These are phyloP conservation scores for Phalanger gymnotis DNA, from an alignment of 2,797 vertebrate species.

Conservation along the genomic window DNA sequence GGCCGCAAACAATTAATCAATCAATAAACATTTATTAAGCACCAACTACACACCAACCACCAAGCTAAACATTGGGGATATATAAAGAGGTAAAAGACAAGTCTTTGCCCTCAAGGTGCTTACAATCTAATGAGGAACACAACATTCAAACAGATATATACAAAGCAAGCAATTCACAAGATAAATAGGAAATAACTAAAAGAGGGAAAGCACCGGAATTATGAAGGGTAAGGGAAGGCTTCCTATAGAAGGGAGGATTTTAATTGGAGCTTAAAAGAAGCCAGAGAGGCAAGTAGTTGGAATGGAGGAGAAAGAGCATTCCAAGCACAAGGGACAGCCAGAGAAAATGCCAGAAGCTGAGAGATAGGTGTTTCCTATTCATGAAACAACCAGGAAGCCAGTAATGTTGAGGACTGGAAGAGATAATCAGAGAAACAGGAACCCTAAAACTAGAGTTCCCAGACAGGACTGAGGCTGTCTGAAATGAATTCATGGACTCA, in stretches of 20 bases:
- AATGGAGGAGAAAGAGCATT: not conserved
- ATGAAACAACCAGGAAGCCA: not conserved
- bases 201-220: not conserved
- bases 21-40: not conserved
- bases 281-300: not conserved
- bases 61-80: too few relatives aligned
- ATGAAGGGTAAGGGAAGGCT: not conserved
- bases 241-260: not conserved
- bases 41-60: not conserved
- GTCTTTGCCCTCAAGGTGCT: not conserved
- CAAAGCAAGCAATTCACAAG: not conserved
- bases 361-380: not conserved
- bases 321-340: too few relatives aligned
- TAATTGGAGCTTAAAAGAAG: not conserved
- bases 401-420: too few relatives aligned
- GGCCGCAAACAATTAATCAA: not conserved
- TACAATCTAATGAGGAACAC: not conserved
- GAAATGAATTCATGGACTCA: too few relatives aligned
- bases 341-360: not conserved
- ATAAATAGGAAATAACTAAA: not conserved
- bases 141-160: not conserved
- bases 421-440: too few relatives aligned
- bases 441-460: too few relatives aligned
- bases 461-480: too few relatives aligned
- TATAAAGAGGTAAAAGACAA: not conserved